A percentile compares a stretch with the other conserved stretches of the same genome.
phyloP scores from a whole-genome alignment of 2,797 vertebrate genomes.

The Gymnoscopelus microlampas region DNA sequence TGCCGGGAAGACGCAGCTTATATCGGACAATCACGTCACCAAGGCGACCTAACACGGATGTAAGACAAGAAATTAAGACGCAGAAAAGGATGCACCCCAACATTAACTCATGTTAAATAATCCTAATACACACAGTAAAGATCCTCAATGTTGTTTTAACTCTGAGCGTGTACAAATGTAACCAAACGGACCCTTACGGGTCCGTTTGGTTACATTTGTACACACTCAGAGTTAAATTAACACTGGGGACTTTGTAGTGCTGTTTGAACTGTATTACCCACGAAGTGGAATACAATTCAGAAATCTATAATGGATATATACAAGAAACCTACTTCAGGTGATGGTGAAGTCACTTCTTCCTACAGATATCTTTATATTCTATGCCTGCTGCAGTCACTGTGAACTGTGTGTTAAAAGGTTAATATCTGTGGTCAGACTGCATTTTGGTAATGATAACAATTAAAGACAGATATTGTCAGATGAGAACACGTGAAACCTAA shows the following conservation, averaged over 20 bases:
- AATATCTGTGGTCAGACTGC: slow-evolving; percentile 15
- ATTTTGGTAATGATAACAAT: slow-evolving; percentile 25
- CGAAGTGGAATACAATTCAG: not conserved
- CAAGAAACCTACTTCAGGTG: slow-evolving; percentile 2
- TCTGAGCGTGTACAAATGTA: too few relatives aligned
- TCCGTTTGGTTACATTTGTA: too few relatives aligned
- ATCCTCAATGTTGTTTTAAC: too few relatives aligned
- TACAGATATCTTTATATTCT: slow-evolving; percentile 2
- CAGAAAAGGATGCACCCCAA: slow-evolving; percentile 9
- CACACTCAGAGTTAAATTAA: too few relatives aligned
- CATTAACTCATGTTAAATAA: slow-evolving; percentile 10
- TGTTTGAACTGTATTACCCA: slow-evolving; percentile 17
- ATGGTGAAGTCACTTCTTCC: slow-evolving; percentile 36
- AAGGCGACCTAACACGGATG: slow-evolving; percentile 54
- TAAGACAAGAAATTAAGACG: slow-evolving; percentile 54
- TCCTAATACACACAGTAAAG: not conserved
- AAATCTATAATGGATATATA: slow-evolving; percentile 24
- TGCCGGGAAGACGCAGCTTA: slow-evolving; percentile 71
- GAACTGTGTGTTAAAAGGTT: too few relatives aligned
- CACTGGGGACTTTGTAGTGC: too few relatives aligned
- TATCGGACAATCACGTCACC: slow-evolving; percentile 61
- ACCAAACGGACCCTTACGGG: too few relatives aligned
- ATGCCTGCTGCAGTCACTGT: slow-evolving; percentile 44
- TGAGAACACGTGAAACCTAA: not conserved
- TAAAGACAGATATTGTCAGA: too few relatives aligned